phyloP scores from a whole-genome alignment of 1,140 invertebrate species.

The Zaprionus gabonicus region DNA sequence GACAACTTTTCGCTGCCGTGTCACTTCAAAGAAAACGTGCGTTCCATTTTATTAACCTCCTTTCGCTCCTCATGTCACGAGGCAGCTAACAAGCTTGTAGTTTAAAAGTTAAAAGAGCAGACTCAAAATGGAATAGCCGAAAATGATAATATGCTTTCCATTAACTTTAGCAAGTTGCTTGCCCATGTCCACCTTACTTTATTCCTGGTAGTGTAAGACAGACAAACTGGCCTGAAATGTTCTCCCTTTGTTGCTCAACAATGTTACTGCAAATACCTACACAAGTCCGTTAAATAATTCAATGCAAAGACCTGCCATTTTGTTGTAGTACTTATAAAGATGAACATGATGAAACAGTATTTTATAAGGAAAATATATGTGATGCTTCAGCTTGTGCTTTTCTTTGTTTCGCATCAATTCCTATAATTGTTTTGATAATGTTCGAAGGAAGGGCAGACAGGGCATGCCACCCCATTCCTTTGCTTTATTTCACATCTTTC shows the following conservation, averaged over 20 bases:
- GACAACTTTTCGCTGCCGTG: background rate
- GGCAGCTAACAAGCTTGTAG: background rate
- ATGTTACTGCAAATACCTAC: background rate
- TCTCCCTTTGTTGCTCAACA: conserved; percentile 5
- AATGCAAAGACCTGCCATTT: conserved; percentile 8
- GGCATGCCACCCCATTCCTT: background rate
- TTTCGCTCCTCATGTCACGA: background rate
- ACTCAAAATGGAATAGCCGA: background rate
- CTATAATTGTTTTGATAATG: conserved; percentile 5
- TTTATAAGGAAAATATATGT: conserved; percentile 17
- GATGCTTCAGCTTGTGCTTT: background rate
- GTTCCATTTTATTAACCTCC: background rate
- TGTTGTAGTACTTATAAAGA: background rate
- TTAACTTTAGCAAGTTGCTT: background rate
- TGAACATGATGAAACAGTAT: background rate
- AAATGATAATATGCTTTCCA: background rate
- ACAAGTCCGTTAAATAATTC: conserved; percentile 22
- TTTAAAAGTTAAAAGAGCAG: conserved; percentile 1
- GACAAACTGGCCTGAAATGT: background rate
- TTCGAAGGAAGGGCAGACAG: background rate
- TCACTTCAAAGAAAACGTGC: background rate
- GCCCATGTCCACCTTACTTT: background rate
- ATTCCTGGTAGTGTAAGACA: background rate
- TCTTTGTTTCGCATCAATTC: conserved; percentile 8
- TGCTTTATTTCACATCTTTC: background rate